Conservation (phyloP, 2,113 vertebrate genomes). For the Empidonax traillii region DNA sequence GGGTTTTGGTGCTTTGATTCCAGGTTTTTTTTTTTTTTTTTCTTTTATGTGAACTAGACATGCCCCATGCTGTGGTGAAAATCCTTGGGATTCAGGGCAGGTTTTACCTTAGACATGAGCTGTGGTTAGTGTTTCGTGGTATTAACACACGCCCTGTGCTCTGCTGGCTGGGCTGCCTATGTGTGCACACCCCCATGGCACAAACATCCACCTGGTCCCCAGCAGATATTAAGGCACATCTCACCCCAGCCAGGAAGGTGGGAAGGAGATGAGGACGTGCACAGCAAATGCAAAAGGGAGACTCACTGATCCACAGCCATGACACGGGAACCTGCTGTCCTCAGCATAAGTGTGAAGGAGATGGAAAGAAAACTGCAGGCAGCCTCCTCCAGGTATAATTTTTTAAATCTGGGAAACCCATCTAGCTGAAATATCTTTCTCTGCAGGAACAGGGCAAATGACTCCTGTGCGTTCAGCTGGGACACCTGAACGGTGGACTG, state of each 20-base stretch:
- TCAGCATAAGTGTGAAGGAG: background rate
- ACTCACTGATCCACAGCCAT: background rate
- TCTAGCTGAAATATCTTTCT: constrained; percentile 37
- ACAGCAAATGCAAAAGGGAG: background rate
- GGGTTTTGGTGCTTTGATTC: background rate
- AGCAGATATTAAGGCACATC: background rate
- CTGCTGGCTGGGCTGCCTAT: background rate
- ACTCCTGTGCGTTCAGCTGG: background rate
- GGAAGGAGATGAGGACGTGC: fast-evolving
- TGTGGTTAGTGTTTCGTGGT: background rate
- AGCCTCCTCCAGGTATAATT: constrained; percentile 13
- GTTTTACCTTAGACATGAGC: background rate
- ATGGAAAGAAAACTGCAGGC: background rate
- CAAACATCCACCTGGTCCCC: background rate
- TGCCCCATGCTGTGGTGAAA: background rate
- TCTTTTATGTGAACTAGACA: background rate
- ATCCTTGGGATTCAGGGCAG: background rate
- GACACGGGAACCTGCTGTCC: background rate
- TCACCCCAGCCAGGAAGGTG: background rate
- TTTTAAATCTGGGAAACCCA: constrained; percentile 9
- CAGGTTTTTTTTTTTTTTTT: background rate
- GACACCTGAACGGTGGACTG: background rate
- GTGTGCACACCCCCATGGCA: fast-evolving
- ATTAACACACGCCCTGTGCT: background rate
- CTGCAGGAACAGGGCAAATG: background rate